phyloP scores from a whole-genome alignment of 92 coral and sea anemone genomes.

The Porites divaricata region DNA sequence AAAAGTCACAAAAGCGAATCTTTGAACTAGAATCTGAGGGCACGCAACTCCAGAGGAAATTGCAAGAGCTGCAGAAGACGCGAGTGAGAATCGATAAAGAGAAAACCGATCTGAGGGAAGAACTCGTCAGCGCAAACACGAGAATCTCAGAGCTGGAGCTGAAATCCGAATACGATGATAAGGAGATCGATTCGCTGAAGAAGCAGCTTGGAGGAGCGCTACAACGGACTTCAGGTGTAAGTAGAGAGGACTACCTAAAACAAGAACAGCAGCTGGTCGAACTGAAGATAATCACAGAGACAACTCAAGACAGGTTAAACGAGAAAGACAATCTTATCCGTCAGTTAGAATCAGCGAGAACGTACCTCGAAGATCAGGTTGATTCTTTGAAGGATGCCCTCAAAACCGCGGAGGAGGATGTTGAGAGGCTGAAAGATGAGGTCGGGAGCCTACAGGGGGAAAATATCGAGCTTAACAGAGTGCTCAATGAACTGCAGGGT shows the following conservation, averaged over 20 bases:
- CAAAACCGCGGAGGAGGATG: conserved; percentile 70
- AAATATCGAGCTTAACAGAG: conserved; percentile 78
- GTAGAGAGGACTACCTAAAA: conserved; percentile 81
- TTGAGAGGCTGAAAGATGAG: conserved; percentile 73
- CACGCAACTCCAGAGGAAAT: conserved; percentile 67
- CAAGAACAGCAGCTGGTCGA: conserved; percentile 92
- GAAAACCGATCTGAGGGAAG: conserved; percentile 74
- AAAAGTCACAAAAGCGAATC: conserved; percentile 83
- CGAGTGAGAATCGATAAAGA: conserved; percentile 76
- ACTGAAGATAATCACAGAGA: conserved; percentile 74
- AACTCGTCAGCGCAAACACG: conserved; percentile 65
- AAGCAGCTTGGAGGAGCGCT: conserved; percentile 81
- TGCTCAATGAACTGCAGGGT: conserved; percentile 63
- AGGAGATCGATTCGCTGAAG: conserved; percentile 80
- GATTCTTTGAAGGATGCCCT: conserved; percentile 75
- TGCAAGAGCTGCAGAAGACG: conserved; percentile 70
- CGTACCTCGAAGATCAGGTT: conserved; percentile 78
- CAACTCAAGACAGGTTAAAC: conserved; percentile 87
- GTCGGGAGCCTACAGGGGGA: conserved; percentile 78
- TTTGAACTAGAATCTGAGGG: conserved; percentile 84
- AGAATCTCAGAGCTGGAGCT: conserved; percentile 79
- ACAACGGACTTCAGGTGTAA: conserved; percentile 67
- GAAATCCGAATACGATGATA: conserved; percentile 79
- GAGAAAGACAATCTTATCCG: conserved; percentile 91
- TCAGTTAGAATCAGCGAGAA: conserved; percentile 76